Evolutionary conservation across 2,888 invertebrate genomes (phyloP).

Genomic region (Heteromyza rotundicornis): DNA sequence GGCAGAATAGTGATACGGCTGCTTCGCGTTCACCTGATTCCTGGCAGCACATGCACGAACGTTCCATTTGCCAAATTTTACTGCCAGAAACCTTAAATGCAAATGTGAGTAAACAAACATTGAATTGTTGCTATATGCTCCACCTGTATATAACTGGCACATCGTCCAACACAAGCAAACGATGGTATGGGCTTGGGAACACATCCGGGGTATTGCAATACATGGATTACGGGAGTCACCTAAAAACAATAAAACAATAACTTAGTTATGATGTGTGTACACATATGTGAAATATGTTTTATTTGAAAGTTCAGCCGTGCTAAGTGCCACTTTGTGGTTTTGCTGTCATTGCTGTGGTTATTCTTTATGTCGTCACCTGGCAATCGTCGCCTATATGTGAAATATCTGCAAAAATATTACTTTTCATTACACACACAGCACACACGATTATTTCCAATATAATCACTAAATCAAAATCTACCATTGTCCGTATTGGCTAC

Average conservation of each 20-base stretch:
- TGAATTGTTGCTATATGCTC: conserved; percentile 10
- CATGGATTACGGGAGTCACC: conserved; percentile 92
- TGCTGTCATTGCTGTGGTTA: too few species aligned
- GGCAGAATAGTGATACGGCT: conserved; percentile 85
- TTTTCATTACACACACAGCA: too few species aligned
- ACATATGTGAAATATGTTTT: too few species aligned
- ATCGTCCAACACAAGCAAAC: conserved; percentile 89
- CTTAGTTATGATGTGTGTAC: too few species aligned
- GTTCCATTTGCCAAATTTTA: conserved; percentile 95
- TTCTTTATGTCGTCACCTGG: conserved; percentile 74
- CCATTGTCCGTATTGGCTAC: conserved; percentile 44
- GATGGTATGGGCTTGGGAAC: conserved; percentile 92
- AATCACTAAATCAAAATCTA: conserved; percentile 22
- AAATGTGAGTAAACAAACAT: background rate
- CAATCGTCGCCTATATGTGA: conserved; percentile 74
- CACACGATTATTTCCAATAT: too few species aligned
- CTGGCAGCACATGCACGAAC: conserved; percentile 94
- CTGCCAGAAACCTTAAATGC: conserved; percentile 82
- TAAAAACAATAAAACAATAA: too few species aligned
- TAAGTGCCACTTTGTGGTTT: too few species aligned
- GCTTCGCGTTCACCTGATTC: conserved; percentile 93
- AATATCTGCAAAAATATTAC: conserved; percentile 46
- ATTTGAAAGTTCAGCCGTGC: too few species aligned
- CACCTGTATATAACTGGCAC: conserved; percentile 91
- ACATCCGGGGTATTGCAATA: conserved; percentile 89